Base-by-base conservation (phyloP, 2,888 invertebrate genomes). In the Athalia rosae region DNA sequence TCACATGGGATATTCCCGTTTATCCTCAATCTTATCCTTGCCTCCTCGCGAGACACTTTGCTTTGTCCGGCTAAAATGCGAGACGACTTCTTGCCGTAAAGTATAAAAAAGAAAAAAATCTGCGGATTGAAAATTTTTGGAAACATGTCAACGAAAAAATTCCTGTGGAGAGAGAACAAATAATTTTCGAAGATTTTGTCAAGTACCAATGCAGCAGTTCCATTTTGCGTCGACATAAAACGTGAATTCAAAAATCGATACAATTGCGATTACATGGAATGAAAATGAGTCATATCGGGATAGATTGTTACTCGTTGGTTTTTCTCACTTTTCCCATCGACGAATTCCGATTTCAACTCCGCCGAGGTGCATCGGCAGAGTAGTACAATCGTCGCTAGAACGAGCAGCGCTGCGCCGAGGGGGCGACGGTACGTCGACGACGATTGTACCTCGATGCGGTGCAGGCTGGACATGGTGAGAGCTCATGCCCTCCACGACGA, bases 291-390 rank as follows among this genome's bases (percentile, higher is more conserved):
- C 8, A 53, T 50, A 53, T 53, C 53, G 28, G 53, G 53, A n/a
- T 67, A n/a, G 45, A 28, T 28, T 28, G 28, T 28, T 28, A n/a
- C 50, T 28, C 28, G 71, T 41, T 45, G 48, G n/a, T n/a, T 63
- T 76, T 11, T 67, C 95, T 94, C 93, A 95, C 95, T 95, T 91
- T 95, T 95, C 90, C 95, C 95, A 90, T 94, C 95, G 89, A 95
- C 94, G 89, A 95, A 95, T 89, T 94, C 94, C 84, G 94, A 94
- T 85, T 92, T 87, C 82, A 87, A 85, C 77, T 89, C 88, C 73
- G 87, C 86, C 77, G 85, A 83, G 76, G 86, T 88, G 85, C 87
- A 79, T 82, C 84, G 81, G 83, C 80, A 83, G 82, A 82, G 82
- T 81, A 83, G 74, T 79, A 88, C 79, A 78, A 86, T 81, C 79